Evolutionary conservation across 2,113 vertebrate genomes (phyloP).

Genomic region (Apteryx mantelli): DNA sequence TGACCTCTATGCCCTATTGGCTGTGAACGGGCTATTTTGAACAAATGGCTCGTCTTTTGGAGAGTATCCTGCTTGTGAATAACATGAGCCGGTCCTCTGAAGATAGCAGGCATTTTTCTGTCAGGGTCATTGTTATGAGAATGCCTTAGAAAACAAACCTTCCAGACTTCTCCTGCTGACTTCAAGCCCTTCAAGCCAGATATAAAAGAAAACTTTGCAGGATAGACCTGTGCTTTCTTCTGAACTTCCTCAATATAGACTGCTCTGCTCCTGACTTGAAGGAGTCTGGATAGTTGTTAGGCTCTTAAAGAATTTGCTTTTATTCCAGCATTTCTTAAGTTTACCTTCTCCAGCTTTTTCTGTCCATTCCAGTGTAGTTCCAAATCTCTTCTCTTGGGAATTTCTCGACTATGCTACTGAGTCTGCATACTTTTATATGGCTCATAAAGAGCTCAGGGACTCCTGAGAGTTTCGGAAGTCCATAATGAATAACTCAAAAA

Average conservation of each 20-base stretch:
- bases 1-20: neutral
- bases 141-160: neutral
- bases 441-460: conserved; percentile 25
- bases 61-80: neutral
- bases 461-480: conserved; percentile 28
- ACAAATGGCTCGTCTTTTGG: neutral
- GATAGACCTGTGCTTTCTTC: neutral
- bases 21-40: neutral
- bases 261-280: neutral
- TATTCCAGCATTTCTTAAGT: conserved; percentile 20
- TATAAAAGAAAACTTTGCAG: neutral
- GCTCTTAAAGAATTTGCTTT: conserved; percentile 28
- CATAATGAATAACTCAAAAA: conserved; percentile 39
- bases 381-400: conserved; percentile 24
- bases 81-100: neutral
- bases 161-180: neutral
- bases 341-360: conserved; percentile 6
- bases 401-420: conserved; percentile 14
- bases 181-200: neutral
- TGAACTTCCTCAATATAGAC: neutral
- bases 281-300: neutral
- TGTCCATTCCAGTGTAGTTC: conserved; percentile 1
- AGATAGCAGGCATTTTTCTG: neutral
- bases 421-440: conserved; percentile 16
- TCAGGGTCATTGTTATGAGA: neutral